These are phyloP conservation scores for Sorex araneus DNA, from an alignment of 2,113 vertebrate species.

Conservation along the genomic window DNA sequence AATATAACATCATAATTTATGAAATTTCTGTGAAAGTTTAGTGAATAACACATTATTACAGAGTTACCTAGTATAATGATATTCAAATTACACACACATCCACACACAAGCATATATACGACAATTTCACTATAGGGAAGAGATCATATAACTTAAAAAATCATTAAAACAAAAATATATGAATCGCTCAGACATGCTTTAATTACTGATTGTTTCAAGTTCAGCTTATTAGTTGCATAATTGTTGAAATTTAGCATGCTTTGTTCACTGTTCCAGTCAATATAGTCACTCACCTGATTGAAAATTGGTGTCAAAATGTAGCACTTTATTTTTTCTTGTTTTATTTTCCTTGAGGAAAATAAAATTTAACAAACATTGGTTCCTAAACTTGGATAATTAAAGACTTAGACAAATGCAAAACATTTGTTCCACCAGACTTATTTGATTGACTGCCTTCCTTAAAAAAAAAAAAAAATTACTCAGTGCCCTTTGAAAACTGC, in stretches of 20 bases:
- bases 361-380: neutral
- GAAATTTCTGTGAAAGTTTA: neutral
- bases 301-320: neutral
- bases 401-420: neutral
- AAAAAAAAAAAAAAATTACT: too few species aligned
- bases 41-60: neutral
- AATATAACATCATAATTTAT: neutral
- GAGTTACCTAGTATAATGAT: neutral
- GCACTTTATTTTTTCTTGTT: slow-evolving; percentile 14
- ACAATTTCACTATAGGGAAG: neutral
- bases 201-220: neutral
- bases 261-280: neutral
- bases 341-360: neutral
- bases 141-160: neutral
- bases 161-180: neutral
- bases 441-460: too few species aligned
- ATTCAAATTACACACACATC: neutral
- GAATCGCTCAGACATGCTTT: neutral
- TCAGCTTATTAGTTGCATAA: neutral
- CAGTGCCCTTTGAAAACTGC: too few species aligned
- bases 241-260: neutral
- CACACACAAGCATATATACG: neutral
- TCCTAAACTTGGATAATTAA: neutral
- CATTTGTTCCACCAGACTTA: neutral
- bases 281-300: neutral